phyloP scores from a whole-genome alignment of 2,797 vertebrate species.

The Molossus alvarezi region DNA sequence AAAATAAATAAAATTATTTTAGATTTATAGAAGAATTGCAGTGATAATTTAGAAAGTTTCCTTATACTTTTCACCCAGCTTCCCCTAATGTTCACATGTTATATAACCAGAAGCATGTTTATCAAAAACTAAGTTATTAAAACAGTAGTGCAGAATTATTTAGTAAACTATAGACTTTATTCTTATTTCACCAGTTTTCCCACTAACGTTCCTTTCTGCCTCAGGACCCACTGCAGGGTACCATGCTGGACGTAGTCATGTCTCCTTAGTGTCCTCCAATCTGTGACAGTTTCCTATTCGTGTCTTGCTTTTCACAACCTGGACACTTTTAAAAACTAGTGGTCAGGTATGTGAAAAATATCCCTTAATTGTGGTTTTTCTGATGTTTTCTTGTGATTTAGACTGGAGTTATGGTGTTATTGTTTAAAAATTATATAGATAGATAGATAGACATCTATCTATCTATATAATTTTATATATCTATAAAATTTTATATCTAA shows the following conservation, averaged over 20 bases:
- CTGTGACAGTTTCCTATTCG: not conserved
- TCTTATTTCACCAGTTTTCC: not conserved
- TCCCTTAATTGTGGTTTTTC: not conserved
- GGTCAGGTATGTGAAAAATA: not conserved
- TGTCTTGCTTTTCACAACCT: not conserved
- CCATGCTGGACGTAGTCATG: not conserved
- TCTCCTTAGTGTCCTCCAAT: not conserved
- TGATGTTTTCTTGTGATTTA: not conserved
- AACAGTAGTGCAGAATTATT: not conserved
- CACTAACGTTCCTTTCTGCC: too few species aligned
- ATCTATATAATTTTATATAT: too few species aligned
- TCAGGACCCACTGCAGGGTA: not conserved
- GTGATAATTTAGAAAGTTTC: not conserved
- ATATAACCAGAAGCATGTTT: not conserved
- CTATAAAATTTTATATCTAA: too few species aligned
- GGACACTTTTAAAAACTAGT: not conserved
- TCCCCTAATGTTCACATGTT: not conserved
- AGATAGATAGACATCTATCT: too few species aligned
- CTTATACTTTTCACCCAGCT: not conserved
- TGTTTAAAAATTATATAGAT: too few species aligned
- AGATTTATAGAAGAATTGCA: not conserved
- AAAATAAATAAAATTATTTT: conserved; percentile 9
- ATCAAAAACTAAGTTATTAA: not conserved
- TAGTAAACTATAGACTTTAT: not conserved
- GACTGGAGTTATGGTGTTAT: too few species aligned